Percentiles rank a stretch among this genome's conserved stretches.
Evolutionary conservation across 2,797 vertebrate species (phyloP).

Genomic region (Ctenopoma multispine): DNA sequence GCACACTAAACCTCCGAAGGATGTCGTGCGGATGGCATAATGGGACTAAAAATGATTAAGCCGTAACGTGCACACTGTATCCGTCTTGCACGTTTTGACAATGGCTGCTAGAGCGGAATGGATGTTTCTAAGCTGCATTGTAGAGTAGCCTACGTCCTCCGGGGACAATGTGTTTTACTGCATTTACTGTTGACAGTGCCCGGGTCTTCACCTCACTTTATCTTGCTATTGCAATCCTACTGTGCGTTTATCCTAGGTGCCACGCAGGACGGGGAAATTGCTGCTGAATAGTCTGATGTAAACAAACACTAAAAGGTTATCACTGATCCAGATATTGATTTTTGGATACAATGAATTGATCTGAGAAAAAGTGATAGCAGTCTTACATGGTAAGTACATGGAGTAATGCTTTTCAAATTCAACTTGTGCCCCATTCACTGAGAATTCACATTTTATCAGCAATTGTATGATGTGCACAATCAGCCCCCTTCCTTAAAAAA

Average conservation of each 20-base stretch:
- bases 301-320: constrained; percentile 46
- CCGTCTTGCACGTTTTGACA: constrained; percentile 48
- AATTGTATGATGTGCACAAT: not conserved
- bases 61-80: constrained; percentile 51
- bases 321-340: constrained; percentile 10
- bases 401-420: constrained; percentile 19
- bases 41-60: constrained; percentile 39
- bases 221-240: constrained; percentile 32
- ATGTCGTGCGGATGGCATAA: constrained; percentile 66
- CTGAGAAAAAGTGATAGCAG: constrained; percentile 6
- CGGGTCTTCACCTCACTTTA: constrained; percentile 47
- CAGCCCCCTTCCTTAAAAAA: not conserved
- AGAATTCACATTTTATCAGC: no score
- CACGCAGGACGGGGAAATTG: constrained; percentile 1
- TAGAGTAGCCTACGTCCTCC: constrained; percentile 60
- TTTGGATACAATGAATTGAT: constrained; percentile 19
- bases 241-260: constrained; percentile 23
- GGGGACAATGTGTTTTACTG: constrained; percentile 62
- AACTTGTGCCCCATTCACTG: constrained; percentile 47
- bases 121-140: constrained; percentile 65
- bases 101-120: constrained; percentile 46
- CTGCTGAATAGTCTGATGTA: constrained; percentile 24
- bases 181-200: constrained; percentile 57
- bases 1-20: constrained; percentile 51
- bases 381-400: not conserved